Percentiles rank a stretch among this genome's conserved stretches.
phyloP scores from a whole-genome alignment of 1,140 invertebrate genomes.

The Scaptomyza hsui region DNA sequence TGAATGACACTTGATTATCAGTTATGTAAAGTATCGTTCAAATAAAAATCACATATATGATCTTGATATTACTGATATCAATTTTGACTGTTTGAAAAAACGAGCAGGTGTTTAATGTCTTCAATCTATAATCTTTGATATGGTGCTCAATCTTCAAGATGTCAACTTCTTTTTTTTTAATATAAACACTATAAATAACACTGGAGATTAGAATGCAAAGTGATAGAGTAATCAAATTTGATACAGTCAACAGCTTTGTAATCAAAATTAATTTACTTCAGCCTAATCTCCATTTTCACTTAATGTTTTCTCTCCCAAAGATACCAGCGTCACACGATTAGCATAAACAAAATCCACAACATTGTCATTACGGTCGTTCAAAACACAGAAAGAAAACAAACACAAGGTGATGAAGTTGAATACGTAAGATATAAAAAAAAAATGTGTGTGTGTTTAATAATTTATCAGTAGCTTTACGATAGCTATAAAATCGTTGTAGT shows the following conservation, averaged over 20 bases:
- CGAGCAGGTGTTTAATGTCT: too few species aligned
- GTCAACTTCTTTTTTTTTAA: neutral
- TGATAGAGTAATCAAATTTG: neutral
- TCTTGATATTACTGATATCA: too few species aligned
- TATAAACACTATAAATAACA: neutral
- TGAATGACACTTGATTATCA: neutral
- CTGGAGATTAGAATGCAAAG: neutral
- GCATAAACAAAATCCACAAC: slow-evolving; percentile 37
- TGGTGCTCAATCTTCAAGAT: too few species aligned
- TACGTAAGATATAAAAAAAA: slow-evolving; percentile 26
- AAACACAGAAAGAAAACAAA: slow-evolving; percentile 13
- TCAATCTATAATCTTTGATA: too few species aligned
- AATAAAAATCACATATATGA: too few species aligned
- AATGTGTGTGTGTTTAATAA: slow-evolving; percentile 54
- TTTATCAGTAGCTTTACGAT: slow-evolving; percentile 52
- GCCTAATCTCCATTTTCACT: neutral
- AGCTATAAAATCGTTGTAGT: slow-evolving; percentile 43
- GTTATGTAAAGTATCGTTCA: neutral
- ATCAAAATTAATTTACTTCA: neutral
- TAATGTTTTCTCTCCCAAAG: too few species aligned
- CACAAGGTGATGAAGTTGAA: slow-evolving; percentile 38
- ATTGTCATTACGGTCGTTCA: slow-evolving; percentile 37
- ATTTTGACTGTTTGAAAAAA: too few species aligned
- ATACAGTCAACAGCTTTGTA: neutral
- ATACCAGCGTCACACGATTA: too few species aligned